phyloP scores from a whole-genome alignment of 2,113 vertebrate genomes.

The Thunnus thynnus region DNA sequence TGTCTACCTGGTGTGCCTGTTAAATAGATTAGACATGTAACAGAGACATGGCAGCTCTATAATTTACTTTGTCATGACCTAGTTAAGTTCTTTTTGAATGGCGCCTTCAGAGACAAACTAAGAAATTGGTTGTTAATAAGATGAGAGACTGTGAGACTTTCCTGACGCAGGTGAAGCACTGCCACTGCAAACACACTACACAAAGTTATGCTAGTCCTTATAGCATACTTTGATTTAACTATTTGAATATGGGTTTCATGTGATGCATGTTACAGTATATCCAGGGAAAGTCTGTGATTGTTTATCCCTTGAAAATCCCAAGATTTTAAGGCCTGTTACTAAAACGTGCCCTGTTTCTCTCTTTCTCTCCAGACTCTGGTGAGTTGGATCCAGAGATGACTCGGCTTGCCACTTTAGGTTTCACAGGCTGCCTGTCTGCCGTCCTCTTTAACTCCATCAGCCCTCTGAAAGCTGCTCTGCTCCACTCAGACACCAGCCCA shows the following conservation, averaged over 20 bases:
- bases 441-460: slow-evolving; percentile 91
- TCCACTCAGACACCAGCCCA: slow-evolving; percentile 82
- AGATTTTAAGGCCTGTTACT: neutral
- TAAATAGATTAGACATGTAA: neutral
- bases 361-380: slow-evolving; percentile 52
- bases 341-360: neutral
- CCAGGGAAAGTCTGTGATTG: neutral
- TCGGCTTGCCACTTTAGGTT: slow-evolving; percentile 89
- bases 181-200: neutral
- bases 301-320: too few relatives aligned
- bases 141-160: slow-evolving; percentile 19
- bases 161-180: neutral
- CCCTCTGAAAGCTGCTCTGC: slow-evolving; percentile 91
- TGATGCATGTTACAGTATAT: neutral
- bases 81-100: slow-evolving; percentile 5
- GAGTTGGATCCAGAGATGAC: slow-evolving; percentile 88
- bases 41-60: neutral
- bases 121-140: slow-evolving; percentile 41
- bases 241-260: neutral
- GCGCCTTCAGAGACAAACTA: neutral
- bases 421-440: slow-evolving; percentile 92
- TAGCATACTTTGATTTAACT: neutral
- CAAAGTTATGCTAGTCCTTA: neutral
- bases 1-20: neutral
- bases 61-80: slow-evolving; percentile 26